phyloP scores from a whole-genome alignment of 2,888 invertebrate species.

The Notodonta ziczac region DNA sequence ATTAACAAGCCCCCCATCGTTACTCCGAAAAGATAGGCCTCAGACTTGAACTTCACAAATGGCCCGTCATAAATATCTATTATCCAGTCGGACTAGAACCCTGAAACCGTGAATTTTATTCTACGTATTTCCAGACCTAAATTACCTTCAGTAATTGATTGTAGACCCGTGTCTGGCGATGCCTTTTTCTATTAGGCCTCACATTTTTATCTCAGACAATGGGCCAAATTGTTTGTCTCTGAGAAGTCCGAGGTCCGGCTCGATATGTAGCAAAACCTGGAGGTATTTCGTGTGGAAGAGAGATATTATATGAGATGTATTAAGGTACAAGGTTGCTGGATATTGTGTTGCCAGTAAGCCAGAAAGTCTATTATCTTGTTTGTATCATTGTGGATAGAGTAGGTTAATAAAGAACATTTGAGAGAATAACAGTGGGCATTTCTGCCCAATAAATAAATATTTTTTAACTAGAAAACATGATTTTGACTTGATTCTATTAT shows the following conservation, averaged over 20 bases:
- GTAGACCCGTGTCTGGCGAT: slow-evolving; percentile 45
- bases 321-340: background rate
- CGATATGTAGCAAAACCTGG: background rate
- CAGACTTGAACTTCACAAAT: background rate
- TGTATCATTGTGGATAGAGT: too few species aligned
- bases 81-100: background rate
- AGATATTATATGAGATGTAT: background rate
- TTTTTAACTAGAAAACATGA: too few species aligned
- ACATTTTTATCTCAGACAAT: slow-evolving; percentile 33
- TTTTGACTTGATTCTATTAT: too few species aligned
- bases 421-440: too few species aligned
- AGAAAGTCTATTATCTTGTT: too few species aligned
- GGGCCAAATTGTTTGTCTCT: slow-evolving; percentile 12
- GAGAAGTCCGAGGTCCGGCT: background rate
- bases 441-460: too few species aligned
- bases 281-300: background rate
- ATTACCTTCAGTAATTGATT: slow-evolving; percentile 50
- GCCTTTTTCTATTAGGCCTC: slow-evolving; percentile 43
- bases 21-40: too few species aligned
- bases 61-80: slow-evolving; percentile 1
- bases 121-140: slow-evolving; percentile 27
- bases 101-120: slow-evolving; percentile 7
- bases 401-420: too few species aligned
- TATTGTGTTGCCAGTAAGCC: too few species aligned
- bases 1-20: too few species aligned